Percentiles rank a stretch among this genome's conserved stretches.
These are phyloP conservation scores for Ichneumoninae sp. DNA, from an alignment of 2,888 invertebrate species.

Conservation along the genomic window DNA sequence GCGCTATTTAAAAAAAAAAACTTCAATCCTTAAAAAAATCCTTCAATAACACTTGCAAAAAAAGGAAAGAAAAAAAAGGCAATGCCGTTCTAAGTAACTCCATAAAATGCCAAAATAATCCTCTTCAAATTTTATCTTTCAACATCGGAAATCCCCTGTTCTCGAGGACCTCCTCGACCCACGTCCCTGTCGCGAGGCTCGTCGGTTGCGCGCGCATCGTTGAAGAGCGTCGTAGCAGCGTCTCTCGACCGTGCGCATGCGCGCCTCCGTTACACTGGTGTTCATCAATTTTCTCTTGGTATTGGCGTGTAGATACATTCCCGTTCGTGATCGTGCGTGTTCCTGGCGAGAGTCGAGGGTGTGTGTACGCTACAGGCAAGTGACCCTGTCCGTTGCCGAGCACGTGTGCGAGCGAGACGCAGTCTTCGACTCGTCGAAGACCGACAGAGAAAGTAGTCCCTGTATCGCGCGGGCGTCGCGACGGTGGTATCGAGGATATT, in stretches of 20 bases:
- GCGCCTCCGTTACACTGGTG: constrained; percentile 35
- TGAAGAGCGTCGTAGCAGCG: constrained; percentile 55
- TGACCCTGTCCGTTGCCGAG: constrained; percentile 59
- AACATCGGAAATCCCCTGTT: constrained; percentile 27
- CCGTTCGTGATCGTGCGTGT: neutral
- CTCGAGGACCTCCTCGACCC: neutral
- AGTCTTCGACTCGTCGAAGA: constrained; percentile 6
- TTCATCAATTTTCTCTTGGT: constrained; percentile 34
- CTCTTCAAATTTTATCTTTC: neutral
- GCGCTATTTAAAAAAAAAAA: neutral
- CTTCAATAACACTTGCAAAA: neutral
- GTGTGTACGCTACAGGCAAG: constrained; percentile 66
- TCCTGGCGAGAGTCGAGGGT: constrained; percentile 10
- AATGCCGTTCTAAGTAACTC: neutral
- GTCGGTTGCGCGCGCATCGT: constrained; percentile 56
- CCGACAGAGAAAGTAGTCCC: constrained; percentile 34
- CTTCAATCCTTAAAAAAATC: neutral
- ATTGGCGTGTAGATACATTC: constrained; percentile 18
- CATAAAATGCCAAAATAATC: neutral
- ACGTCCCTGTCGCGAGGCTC: constrained; percentile 49
- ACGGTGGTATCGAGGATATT: constrained; percentile 46
- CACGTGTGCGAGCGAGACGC: constrained; percentile 49
- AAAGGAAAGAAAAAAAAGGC: neutral
- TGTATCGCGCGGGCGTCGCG: neutral
- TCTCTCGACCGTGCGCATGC: constrained; percentile 48